phyloP scores from a whole-genome alignment of 2,888 invertebrate species.

The Drosophila austrosaltans region DNA sequence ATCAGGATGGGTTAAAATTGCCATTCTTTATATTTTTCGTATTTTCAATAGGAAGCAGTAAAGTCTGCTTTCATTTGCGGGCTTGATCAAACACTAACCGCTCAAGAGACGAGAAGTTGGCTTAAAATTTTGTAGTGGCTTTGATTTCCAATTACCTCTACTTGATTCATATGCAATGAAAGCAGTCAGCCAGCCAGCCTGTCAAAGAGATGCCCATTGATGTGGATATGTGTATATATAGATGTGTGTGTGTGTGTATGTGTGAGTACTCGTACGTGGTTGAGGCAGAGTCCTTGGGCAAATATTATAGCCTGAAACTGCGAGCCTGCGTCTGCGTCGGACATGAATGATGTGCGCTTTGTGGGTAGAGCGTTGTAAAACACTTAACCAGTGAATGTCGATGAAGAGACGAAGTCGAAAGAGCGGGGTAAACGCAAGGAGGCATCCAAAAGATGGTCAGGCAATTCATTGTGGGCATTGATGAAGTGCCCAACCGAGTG shows the following conservation, averaged over 20 bases:
- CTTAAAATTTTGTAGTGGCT: conserved; percentile 48
- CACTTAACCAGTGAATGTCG: conserved; percentile 56
- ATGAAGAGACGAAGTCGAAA: conserved; percentile 26
- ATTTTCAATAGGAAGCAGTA: not conserved
- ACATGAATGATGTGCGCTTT: conserved; percentile 75
- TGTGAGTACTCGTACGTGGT: conserved; percentile 8
- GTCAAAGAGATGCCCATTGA: conserved; percentile 35
- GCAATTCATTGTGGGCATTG: conserved; percentile 44
- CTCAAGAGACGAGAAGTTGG: conserved; percentile 15
- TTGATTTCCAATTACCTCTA: conserved; percentile 72
- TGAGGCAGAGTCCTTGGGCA: conserved; percentile 36
- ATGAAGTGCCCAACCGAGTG: conserved; percentile 58
- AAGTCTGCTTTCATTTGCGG: not conserved
- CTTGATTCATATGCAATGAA: conserved; percentile 70
- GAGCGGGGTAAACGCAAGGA: conserved; percentile 17
- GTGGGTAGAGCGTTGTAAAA: conserved; percentile 71
- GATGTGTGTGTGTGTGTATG: not conserved
- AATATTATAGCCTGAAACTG: conserved; percentile 66
- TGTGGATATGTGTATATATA: not conserved
- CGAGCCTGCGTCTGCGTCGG: conserved; percentile 65
- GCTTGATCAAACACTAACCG: conserved; percentile 10
- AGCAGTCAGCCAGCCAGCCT: conserved; percentile 52
- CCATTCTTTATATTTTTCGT: not conserved
- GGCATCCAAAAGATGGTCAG: conserved; percentile 57
- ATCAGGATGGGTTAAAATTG: not conserved